A percentile compares a stretch with the other conserved stretches of the same genome.
phyloP scores from a whole-genome alignment of 2,113 vertebrate genomes.

The Trochalopteron elliotii region DNA sequence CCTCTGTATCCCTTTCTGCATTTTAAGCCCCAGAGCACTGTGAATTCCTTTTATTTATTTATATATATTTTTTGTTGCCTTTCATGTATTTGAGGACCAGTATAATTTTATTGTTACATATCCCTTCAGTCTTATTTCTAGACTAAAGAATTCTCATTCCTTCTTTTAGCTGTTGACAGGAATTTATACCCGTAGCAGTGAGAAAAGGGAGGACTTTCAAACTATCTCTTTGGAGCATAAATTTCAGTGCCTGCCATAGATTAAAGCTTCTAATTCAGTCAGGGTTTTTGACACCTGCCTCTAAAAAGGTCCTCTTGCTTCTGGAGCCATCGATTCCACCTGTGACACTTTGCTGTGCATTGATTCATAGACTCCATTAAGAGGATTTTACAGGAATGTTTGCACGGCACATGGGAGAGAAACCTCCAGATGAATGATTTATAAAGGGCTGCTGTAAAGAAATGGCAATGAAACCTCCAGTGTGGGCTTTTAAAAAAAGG shows the following conservation, averaged over 20 bases:
- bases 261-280: conserved; percentile 24
- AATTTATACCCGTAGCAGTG: neutral
- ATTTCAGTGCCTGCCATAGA: neutral
- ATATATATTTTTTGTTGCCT: neutral
- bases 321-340: neutral
- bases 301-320: neutral
- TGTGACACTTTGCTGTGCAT: neutral
- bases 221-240: neutral
- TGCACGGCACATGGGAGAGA: neutral
- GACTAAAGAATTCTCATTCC: neutral
- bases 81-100: neutral
- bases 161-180: neutral
- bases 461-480: neutral
- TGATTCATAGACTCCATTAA: conserved; percentile 40
- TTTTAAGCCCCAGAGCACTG: neutral
- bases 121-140: neutral
- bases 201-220: neutral
- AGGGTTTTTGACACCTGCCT: conserved; percentile 1
- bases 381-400: conserved; percentile 37
- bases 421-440: conserved; percentile 9
- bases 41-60: neutral
- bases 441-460: neutral
- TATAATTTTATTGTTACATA: neutral
- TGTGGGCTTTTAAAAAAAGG: neutral
- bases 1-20: neutral